Percentiles rank a stretch among this genome's conserved stretches.
These are phyloP conservation scores for Neostethus bicornis DNA, from an alignment of 2,797 vertebrate genomes.

Conservation along the genomic window DNA sequence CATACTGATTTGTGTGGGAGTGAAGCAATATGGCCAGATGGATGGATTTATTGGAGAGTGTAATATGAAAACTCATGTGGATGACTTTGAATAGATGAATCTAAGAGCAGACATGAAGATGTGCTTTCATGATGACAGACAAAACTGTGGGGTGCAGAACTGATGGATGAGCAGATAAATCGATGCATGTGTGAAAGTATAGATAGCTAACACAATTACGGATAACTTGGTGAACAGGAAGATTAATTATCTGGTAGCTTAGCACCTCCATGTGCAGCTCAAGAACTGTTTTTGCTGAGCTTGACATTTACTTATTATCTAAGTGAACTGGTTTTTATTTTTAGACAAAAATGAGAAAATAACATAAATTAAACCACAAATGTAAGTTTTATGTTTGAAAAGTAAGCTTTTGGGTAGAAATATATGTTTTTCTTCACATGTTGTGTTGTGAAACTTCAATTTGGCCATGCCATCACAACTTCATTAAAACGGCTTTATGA, in stretches of 20 bases:
- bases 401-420: background rate
- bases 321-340: too few species aligned
- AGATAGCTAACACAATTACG: slow-evolving; percentile 12
- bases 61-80: slow-evolving; percentile 24
- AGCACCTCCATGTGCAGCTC: background rate
- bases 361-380: background rate
- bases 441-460: slow-evolving; percentile 6
- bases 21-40: slow-evolving; percentile 28
- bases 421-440: background rate
- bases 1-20: slow-evolving; percentile 35
- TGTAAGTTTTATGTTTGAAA: too few species aligned
- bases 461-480: slow-evolving; percentile 10
- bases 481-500: slow-evolving; percentile 35
- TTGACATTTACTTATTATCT: background rate
- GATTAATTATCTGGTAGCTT: slow-evolving; percentile 11
- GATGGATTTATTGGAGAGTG: slow-evolving; percentile 32
- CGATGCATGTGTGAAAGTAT: slow-evolving; percentile 37
- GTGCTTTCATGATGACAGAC: slow-evolving; percentile 19
- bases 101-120: slow-evolving; percentile 36
- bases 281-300: background rate
- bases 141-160: slow-evolving; percentile 16
- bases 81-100: slow-evolving; percentile 32
- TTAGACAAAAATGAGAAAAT: background rate
- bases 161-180: slow-evolving; percentile 40
- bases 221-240: slow-evolving; percentile 14